Base-by-base conservation (phyloP, 2,888 invertebrate species). In the Polietes domitor region DNA sequence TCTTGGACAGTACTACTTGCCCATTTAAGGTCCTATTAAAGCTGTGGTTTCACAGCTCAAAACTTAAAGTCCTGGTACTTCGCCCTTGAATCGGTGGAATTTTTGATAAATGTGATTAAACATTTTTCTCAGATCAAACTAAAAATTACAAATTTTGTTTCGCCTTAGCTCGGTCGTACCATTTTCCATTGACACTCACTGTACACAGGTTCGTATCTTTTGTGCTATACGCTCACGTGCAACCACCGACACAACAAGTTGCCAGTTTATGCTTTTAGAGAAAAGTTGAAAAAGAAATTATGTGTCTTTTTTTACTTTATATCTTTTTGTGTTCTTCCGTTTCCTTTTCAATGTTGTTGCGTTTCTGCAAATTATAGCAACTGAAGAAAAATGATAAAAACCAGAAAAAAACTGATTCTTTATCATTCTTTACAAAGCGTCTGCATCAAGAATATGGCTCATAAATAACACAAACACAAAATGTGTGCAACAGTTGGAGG, bases 401-500 rank as follows among this genome's bases (percentile, higher is more conserved):
- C 37, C 37, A 37, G 37, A 37, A n/a, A n/a, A n/a, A n/a, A n/a
- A n/a, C 37, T 1, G 37, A 21, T 55, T 77, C 28, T 12, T 21
- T 12, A 63, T 43, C 24, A 61, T 65, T 76, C 9, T 76, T 21
- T 55, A 28, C 19, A 53, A 53, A 53, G 43, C 55, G 19, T 43
- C 65, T 58, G 32, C 32, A 71, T 61, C 70, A 63, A 43, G 72
- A 63, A 55, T 63, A 53, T 32, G 24, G 32, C 41, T 71, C 71
- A 76, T 72, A 71, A 72, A 77, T 77, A 81, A 73, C 71, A 77
- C 50, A 73, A 28, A 32, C 28, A 26, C 10, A 58, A 37, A 12
- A 24, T 26, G 71, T 76, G 80, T 80, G 80, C 80, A 81, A 77
- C 81, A 81, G 81, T 77, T 81, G 61, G 75, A n/a, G n/a, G n/a